Conservation (phyloP, 2,797 vertebrate species). For the Orestias chungarensis region DNA sequence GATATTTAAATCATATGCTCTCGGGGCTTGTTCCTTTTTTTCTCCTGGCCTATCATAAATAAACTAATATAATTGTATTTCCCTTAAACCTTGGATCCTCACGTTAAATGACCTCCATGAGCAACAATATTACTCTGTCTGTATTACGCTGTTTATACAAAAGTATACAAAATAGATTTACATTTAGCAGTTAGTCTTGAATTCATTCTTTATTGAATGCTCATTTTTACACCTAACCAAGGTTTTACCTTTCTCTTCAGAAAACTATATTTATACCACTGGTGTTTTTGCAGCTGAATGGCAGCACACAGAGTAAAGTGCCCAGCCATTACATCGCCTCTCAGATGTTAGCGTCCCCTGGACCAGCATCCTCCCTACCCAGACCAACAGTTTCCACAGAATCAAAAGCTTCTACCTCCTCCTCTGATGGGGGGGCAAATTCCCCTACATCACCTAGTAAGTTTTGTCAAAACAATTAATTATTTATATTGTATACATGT, state of each 20-base stretch:
- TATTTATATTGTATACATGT: background rate
- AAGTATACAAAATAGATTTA: too few species aligned
- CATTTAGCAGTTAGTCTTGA: too few species aligned
- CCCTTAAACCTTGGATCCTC: too few species aligned
- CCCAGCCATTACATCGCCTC: slow-evolving; percentile 92
- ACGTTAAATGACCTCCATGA: too few species aligned
- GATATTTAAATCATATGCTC: too few species aligned
- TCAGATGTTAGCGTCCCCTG: slow-evolving; percentile 90
- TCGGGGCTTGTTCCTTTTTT: too few species aligned
- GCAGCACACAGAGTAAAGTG: slow-evolving; percentile 93
- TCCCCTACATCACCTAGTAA: slow-evolving; percentile 93
- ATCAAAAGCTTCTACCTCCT: slow-evolving; percentile 90
- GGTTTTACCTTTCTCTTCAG: background rate
- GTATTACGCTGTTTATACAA: too few species aligned
- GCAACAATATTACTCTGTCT: too few species aligned
- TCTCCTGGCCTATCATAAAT: too few species aligned
- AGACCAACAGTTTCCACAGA: slow-evolving; percentile 82
- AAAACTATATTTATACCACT: background rate
- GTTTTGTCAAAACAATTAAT: slow-evolving; percentile 48
- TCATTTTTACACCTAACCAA: background rate
- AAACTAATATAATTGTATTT: too few species aligned
- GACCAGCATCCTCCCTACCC: slow-evolving; percentile 78
- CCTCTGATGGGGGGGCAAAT: slow-evolving; percentile 86
- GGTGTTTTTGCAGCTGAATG: slow-evolving; percentile 84
- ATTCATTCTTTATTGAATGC: background rate